phyloP scores from a whole-genome alignment of 1,140 invertebrate species.

The Conus ventricosus region DNA sequence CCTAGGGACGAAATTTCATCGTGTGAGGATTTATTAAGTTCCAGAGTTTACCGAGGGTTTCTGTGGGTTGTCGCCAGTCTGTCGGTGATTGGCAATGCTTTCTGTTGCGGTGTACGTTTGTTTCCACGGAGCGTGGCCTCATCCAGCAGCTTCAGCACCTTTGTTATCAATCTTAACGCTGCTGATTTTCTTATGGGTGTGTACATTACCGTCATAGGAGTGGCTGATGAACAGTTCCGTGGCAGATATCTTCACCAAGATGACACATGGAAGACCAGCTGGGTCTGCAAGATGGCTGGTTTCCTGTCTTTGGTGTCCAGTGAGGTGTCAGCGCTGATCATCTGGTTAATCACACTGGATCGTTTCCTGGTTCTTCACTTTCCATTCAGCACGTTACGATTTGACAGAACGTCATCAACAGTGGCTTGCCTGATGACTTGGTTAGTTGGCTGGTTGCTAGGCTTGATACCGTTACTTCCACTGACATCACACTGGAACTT shows the following conservation, averaged over 20 bases:
- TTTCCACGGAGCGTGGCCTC: not conserved
- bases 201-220: slow-evolving; percentile 62
- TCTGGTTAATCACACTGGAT: slow-evolving; percentile 62
- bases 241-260: slow-evolving; percentile 57
- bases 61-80: slow-evolving; percentile 49
- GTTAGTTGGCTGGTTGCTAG: slow-evolving; percentile 40
- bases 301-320: slow-evolving; percentile 57
- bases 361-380: slow-evolving; percentile 55
- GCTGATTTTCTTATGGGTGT: slow-evolving; percentile 67
- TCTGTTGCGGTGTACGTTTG: slow-evolving; percentile 16
- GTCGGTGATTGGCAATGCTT: slow-evolving; percentile 49
- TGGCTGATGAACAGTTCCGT: slow-evolving; percentile 52
- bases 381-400: slow-evolving; percentile 48
- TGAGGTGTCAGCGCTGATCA: slow-evolving; percentile 58
- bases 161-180: slow-evolving; percentile 55
- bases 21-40: slow-evolving; percentile 48
- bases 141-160: slow-evolving; percentile 32
- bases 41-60: slow-evolving; percentile 32
- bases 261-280: slow-evolving; percentile 52
- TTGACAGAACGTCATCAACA: slow-evolving; percentile 26
- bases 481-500: slow-evolving; percentile 48
- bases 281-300: slow-evolving; percentile 55
- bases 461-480: slow-evolving; percentile 39
- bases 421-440: slow-evolving; percentile 33
- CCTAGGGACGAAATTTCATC: slow-evolving; percentile 48